These are phyloP conservation scores for Unio delphinus DNA, from an alignment of 2,888 invertebrate species.

Conservation along the genomic window DNA sequence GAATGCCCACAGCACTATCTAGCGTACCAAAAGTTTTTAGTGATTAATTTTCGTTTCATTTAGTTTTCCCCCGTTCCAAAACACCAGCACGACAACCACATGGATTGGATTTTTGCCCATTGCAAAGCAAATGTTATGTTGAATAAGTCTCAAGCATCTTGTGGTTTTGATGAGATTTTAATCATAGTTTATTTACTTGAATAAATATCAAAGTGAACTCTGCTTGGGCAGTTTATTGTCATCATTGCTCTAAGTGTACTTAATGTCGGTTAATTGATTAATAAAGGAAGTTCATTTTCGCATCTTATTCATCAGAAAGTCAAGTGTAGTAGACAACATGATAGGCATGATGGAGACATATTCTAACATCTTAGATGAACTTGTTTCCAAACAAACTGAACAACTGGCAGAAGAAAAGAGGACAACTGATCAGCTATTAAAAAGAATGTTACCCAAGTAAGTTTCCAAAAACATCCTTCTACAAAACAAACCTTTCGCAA, in stretches of 20 bases:
- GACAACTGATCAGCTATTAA: conserved; percentile 60
- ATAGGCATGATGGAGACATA: conserved; percentile 67
- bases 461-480: neutral
- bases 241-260: neutral
- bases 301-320: conserved; percentile 27
- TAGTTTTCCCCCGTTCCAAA: too few relatives aligned
- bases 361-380: conserved; percentile 64
- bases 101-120: too few relatives aligned
- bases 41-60: too few relatives aligned
- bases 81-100: too few relatives aligned
- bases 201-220: too few relatives aligned
- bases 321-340: conserved; percentile 65
- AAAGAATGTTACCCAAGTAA: conserved; percentile 64
- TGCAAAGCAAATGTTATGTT: too few relatives aligned
- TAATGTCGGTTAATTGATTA: neutral
- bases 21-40: too few relatives aligned
- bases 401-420: conserved; percentile 64
- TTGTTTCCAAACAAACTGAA: conserved; percentile 62
- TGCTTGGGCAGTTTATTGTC: neutral
- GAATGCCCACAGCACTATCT: too few relatives aligned
- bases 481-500: too few relatives aligned
- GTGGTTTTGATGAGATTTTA: too few relatives aligned
- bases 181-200: too few relatives aligned
- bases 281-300: neutral
- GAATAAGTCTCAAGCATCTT: too few relatives aligned